Conservation (phyloP, 2,888 invertebrate genomes). For the Aleiodes alternator region DNA sequence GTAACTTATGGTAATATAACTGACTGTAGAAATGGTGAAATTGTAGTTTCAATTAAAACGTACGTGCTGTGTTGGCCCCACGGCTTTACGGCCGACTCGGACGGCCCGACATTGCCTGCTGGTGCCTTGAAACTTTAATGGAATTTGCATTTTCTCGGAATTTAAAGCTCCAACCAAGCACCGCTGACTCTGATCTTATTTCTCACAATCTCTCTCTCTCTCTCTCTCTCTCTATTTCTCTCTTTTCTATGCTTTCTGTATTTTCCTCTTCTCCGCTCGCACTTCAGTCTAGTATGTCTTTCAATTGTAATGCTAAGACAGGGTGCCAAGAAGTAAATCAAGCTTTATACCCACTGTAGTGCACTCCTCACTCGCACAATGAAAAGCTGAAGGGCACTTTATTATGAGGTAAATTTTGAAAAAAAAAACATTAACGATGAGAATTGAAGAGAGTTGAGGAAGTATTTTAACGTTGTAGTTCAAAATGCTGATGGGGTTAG, state of each 20-base stretch:
- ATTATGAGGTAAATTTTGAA: constrained; percentile 19
- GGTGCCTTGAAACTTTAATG: constrained; percentile 59
- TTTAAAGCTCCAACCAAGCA: constrained; percentile 56
- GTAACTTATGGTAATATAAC: not conserved
- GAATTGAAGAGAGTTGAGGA: constrained; percentile 3
- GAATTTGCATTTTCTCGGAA: constrained; percentile 59
- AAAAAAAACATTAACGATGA: not conserved
- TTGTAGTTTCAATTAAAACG: constrained; percentile 59
- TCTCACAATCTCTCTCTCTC: constrained; percentile 37
- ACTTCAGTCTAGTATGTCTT: constrained; percentile 3
- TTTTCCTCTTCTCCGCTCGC: constrained; percentile 5
- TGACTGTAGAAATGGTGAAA: constrained; percentile 42
- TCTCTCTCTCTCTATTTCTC: not conserved
- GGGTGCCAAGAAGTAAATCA: constrained; percentile 50
- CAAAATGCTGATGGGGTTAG: not conserved
- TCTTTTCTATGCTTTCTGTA: not conserved
- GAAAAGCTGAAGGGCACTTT: constrained; percentile 29
- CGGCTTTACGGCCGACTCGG: constrained; percentile 50
- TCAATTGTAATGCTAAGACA: constrained; percentile 5
- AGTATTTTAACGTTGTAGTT: not conserved
- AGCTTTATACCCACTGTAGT: constrained; percentile 46
- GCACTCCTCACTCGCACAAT: not conserved
- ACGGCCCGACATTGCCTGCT: constrained; percentile 42
- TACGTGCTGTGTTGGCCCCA: constrained; percentile 50
- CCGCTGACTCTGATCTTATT: constrained; percentile 36